Evolutionary conservation across 2,797 vertebrate genomes (phyloP), one percentile per base, ranked within the genome.

Genomic region (Rhadinocentrus ornatus): DNA sequence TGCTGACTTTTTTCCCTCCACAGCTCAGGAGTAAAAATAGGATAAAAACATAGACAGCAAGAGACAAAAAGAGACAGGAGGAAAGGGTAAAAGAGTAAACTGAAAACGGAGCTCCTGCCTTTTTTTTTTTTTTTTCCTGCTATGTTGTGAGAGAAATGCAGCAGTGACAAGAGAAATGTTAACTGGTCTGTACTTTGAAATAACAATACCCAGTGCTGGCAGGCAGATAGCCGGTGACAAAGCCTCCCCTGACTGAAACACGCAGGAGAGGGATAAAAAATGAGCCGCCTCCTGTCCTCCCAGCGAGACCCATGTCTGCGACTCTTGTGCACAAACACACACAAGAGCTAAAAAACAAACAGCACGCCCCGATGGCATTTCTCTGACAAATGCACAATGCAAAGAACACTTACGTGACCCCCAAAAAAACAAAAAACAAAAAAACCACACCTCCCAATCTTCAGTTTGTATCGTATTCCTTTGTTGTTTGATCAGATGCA

Each of bases 211-310:
- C 53, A 48, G 64, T n/a, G 26, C 86, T 88, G 86, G 80, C 90
- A 88, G 87, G 89, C 82, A 91, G 91, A 92, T 92, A 91, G 87
- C 86, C 66, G 83, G 83, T 92, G 91, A 92, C 89, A 92, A 91
- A 91, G 88, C 85, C 80, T 80, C 79, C 70, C 62, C 78, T 76
- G 73, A 86, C 81, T 71, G 78, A 85, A 69, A 67, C 76, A 32
- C 58, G 9, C 66, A 52, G 78, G 72, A 76, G 69, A 71, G 77
- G 76, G 76, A 82, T 81, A 79, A 85, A 87, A 88, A 83, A 90
- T 57, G 78, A 88, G 78, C 76, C 27, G 39, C 71, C 56, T 59
- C 52, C 63, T 73, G 75, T 88, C 83, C 86, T 75, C 86, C 60
- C 34, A 59, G 64, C 57, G 44, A 65, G 71, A 87, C 78, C 84